phyloP scores from a whole-genome alignment of 2,888 invertebrate species.

The Pandemis cinnamomeana region DNA sequence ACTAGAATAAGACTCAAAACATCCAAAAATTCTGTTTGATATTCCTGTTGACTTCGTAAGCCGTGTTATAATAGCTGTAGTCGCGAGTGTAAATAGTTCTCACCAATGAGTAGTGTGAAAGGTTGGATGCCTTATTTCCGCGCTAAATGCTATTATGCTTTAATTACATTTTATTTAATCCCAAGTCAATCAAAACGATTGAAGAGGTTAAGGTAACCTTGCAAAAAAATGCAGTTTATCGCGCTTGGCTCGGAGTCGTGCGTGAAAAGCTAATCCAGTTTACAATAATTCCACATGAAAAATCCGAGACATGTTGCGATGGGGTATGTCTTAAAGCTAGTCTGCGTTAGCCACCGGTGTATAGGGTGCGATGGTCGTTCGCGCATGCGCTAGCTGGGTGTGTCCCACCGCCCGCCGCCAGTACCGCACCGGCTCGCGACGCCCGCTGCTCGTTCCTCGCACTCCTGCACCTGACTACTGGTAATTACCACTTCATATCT shows the following conservation, averaged over 20 bases:
- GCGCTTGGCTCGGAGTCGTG: background rate
- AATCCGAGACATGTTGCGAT: background rate
- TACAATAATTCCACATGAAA: background rate
- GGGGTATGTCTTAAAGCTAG: slow-evolving; percentile 10
- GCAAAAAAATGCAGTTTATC: background rate
- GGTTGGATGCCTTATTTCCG: background rate
- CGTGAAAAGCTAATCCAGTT: background rate
- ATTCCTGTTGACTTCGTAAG: background rate
- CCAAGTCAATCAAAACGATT: background rate
- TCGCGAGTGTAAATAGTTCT: background rate
- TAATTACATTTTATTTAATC: background rate
- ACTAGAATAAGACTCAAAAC: background rate
- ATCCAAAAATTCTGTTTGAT: background rate
- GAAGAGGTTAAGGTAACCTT: background rate
- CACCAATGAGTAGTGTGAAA: background rate
- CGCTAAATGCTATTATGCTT: background rate
- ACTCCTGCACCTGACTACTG: slow-evolving; percentile 50
- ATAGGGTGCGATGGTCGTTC: slow-evolving; percentile 48
- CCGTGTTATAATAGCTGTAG: background rate
- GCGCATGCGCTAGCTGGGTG: slow-evolving; percentile 81
- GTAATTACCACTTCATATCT: slow-evolving; percentile 56
- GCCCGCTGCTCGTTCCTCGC: slow-evolving; percentile 52
- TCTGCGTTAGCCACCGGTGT: slow-evolving; percentile 42
- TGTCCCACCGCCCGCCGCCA: slow-evolving; percentile 71
- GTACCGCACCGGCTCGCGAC: slow-evolving; percentile 65